These are phyloP conservation scores for Acipenser oxyrinchus DNA, from an alignment of 2,797 vertebrate genomes.

Conservation along the genomic window DNA sequence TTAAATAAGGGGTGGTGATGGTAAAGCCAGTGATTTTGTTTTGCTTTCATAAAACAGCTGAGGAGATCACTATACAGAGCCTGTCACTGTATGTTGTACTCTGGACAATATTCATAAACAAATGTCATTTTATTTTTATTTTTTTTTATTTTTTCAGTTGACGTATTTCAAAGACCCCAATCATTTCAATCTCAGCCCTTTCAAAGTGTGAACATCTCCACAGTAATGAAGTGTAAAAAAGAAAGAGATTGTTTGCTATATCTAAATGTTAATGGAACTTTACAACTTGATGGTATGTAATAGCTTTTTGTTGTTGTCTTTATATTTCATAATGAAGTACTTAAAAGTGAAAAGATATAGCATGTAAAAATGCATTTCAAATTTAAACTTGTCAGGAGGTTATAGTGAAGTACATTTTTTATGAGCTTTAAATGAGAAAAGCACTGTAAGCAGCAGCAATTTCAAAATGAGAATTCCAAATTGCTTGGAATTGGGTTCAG, in stretches of 20 bases:
- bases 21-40: no score
- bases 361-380: neutral
- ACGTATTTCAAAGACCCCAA: slow-evolving; percentile 27
- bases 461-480: neutral
- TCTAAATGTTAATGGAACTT: slow-evolving; percentile 35
- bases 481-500: neutral
- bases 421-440: neutral
- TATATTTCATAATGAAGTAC: neutral
- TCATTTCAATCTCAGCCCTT: slow-evolving; percentile 29
- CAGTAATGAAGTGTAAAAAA: slow-evolving; percentile 48
- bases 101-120: neutral
- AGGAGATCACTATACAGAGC: neutral
- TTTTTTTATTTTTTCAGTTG: slow-evolving; percentile 5
- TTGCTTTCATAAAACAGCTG: neutral
- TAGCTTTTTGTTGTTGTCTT: neutral
- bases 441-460: neutral
- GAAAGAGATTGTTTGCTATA: slow-evolving; percentile 45
- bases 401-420: neutral
- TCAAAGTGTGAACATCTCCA: slow-evolving; percentile 43
- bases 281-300: slow-evolving; percentile 42
- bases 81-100: neutral
- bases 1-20: no score
- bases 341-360: neutral
- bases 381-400: neutral
- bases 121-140: slow-evolving; percentile 3